Percentiles rank a stretch among this genome's conserved stretches.
These are phyloP conservation scores for Cosmorhoe ocellata DNA, from an alignment of 2,888 invertebrate genomes.

Conservation along the genomic window DNA sequence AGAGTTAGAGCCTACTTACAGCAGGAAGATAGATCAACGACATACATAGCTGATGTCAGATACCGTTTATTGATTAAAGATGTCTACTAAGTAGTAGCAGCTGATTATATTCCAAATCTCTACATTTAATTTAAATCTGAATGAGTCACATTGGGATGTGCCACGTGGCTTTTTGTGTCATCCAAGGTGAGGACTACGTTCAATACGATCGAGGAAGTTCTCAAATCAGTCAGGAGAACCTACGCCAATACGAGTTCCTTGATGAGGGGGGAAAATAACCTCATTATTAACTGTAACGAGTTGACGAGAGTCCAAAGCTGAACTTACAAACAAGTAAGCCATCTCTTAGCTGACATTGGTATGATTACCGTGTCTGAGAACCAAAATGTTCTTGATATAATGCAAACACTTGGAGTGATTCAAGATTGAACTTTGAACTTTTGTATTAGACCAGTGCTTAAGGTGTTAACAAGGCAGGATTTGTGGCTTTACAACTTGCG, in stretches of 20 bases:
- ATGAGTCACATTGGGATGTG: background rate
- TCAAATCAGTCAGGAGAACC: background rate
- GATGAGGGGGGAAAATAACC: no score
- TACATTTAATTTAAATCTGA: background rate
- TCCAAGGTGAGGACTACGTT: constrained; percentile 9
- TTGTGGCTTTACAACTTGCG: constrained; percentile 13
- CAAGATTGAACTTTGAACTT: background rate
- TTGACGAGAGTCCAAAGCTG: no score
- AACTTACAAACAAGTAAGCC: no score
- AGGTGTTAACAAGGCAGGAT: background rate
- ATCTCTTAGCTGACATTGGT: no score
- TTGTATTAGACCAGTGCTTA: background rate
- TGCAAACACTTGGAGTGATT: no score
- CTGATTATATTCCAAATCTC: background rate
- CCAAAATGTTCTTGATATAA: no score
- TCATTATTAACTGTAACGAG: no score
- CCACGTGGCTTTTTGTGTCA: background rate
- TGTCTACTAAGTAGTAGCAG: background rate
- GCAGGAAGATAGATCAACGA: no score
- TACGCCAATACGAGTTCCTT: no score
- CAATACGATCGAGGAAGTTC: constrained; percentile 7
- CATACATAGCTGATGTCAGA: no score
- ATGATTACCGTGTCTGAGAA: no score
- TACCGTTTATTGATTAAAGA: background rate
- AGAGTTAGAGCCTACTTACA: no score